Evolutionary conservation across 2,113 vertebrate species (phyloP).

Genomic region (Crotalus horridus): DNA sequence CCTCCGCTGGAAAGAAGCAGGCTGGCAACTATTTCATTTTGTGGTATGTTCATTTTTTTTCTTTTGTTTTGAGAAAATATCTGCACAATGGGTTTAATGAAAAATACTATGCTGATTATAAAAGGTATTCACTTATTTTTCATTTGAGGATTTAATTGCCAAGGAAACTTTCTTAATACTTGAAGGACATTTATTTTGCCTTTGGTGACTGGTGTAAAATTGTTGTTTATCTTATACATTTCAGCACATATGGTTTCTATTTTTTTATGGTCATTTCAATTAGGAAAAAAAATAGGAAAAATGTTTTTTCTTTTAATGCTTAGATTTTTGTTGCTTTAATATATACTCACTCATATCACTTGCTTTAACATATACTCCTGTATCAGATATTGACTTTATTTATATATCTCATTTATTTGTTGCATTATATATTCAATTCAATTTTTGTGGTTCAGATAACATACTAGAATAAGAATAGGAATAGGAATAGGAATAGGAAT

Average conservation of each 20-base stretch:
- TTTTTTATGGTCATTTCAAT: not conserved
- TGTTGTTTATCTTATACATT: not conserved
- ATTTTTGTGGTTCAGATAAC: not conserved
- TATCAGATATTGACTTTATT: not conserved
- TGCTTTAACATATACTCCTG: not conserved
- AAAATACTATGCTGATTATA: not conserved
- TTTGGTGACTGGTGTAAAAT: not conserved
- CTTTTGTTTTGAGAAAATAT: not conserved
- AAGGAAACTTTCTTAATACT: not conserved
- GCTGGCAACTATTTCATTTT: conserved; percentile 92
- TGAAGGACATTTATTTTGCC: not conserved
- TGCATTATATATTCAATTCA: not conserved
- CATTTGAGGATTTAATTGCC: not conserved
- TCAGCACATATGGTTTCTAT: not conserved
- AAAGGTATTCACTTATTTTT: not conserved
- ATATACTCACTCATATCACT: not conserved
- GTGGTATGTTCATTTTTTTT: conserved; percentile 76
- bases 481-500: too few species aligned
- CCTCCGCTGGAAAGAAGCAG: conserved; percentile 94
- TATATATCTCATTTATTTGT: not conserved
- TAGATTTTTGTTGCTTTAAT: not conserved
- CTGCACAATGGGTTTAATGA: not conserved
- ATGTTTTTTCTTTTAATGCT: not conserved
- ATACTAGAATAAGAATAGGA: too few species aligned
- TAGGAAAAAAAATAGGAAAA: not conserved